phyloP scores from a whole-genome alignment of 1,140 invertebrate genomes.

The Liolophura sinensis region DNA sequence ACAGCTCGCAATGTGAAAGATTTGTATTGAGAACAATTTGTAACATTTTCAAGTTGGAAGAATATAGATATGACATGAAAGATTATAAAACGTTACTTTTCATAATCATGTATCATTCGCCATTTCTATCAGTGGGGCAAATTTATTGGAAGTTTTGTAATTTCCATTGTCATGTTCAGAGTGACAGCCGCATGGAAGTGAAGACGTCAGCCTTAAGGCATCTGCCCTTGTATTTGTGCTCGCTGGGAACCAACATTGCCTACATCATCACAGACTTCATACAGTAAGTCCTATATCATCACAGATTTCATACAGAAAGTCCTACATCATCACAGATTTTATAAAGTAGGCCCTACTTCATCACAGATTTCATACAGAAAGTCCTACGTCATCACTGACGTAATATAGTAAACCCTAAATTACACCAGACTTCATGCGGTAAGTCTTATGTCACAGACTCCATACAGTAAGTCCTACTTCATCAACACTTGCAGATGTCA shows the following conservation, averaged over 20 bases:
- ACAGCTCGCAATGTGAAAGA: neutral
- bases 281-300: slow-evolving; percentile 1
- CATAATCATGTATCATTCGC: neutral
- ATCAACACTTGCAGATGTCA: too few relatives aligned
- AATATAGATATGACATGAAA: neutral
- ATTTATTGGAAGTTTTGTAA: neutral
- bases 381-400: too few relatives aligned
- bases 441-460: too few relatives aligned
- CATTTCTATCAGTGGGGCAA: neutral
- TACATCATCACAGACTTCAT: slow-evolving; percentile 37
- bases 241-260: slow-evolving; percentile 40
- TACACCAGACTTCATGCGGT: too few relatives aligned
- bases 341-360: slow-evolving; percentile 15
- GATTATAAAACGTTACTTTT: neutral
- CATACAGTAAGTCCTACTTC: too few relatives aligned
- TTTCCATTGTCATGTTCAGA: slow-evolving; percentile 18
- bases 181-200: slow-evolving; percentile 22
- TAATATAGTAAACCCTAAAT: too few relatives aligned
- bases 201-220: slow-evolving; percentile 22
- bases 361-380: neutral
- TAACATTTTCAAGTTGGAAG: too few relatives aligned
- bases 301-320: slow-evolving; percentile 21
- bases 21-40: too few relatives aligned
- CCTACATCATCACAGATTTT: slow-evolving; percentile 9
- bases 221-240: slow-evolving; percentile 33